Evolutionary conservation across 2,113 vertebrate genomes (phyloP).

Genomic region (Thomomys bottae): DNA sequence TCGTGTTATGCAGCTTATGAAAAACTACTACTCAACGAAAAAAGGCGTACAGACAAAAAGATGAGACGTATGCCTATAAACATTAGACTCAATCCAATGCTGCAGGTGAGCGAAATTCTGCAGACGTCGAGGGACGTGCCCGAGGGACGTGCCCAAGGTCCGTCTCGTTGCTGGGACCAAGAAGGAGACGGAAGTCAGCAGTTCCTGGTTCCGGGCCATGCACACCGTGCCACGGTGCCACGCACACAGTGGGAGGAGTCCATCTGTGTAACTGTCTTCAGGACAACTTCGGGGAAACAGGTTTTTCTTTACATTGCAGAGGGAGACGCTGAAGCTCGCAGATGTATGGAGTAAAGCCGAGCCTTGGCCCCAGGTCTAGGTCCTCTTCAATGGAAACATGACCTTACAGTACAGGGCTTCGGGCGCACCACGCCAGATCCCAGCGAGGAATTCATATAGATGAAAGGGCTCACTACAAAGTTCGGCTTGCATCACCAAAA

Average conservation of each 20-base stretch:
- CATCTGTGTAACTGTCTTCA: background rate
- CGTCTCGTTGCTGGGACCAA: background rate
- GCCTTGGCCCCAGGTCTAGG: conserved; percentile 11
- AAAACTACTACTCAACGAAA: conserved; percentile 28
- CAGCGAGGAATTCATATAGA: background rate
- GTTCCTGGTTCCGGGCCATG: background rate
- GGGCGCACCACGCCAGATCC: background rate
- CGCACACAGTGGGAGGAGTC: background rate
- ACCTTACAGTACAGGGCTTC: background rate
- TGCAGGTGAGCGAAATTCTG: conserved; percentile 40
- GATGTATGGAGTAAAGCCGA: background rate
- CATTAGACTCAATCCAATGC: background rate
- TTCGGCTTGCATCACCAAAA: conserved; percentile 45
- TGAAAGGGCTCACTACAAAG: background rate
- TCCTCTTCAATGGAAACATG: background rate
- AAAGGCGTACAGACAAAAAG: background rate
- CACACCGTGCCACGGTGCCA: background rate
- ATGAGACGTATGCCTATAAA: conserved; percentile 27
- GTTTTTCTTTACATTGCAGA: background rate
- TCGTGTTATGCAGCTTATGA: background rate
- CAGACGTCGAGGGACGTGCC: conserved; percentile 28
- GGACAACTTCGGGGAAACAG: background rate
- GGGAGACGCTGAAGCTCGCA: background rate
- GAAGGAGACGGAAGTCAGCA: background rate
- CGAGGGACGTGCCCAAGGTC: conserved; percentile 34